Base-by-base conservation (phyloP, 2,797 vertebrate genomes). In the Strix occidentalis region DNA sequence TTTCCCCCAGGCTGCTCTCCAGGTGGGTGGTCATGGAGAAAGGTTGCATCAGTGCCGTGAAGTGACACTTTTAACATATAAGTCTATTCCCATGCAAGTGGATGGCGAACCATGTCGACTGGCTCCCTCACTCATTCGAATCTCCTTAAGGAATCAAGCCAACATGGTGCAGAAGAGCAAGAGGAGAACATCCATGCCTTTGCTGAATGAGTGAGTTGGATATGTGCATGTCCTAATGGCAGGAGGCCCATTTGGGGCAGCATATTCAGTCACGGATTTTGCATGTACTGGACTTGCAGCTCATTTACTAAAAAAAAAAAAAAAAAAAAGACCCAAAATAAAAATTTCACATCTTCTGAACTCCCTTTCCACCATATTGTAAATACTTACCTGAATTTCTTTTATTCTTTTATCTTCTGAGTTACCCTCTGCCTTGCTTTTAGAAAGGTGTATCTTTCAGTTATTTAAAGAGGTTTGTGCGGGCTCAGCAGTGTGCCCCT, bases 131-230 rank as follows among this genome's bases (percentile, higher is more conserved):
- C 99, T 99, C 46, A 99, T 99, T 61, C 98, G 98, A 6, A 99
- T 99, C 96, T 99, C 99, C 51, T 97, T 99, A 26, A 98, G 99
- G 97, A 99, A 99, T 96, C 99, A 99, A 98, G 99, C 99, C 98
- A 99, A 99, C 97, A 99, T 99, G 99, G 99, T 99, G 84, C 99
- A 99, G 98, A 99, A 99, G 97, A 99, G 99, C 98, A 99, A 99
- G 98, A 98, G 99, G 95, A 98, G 99, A 72, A 99, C 99, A 3
- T 99, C 99, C 7, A 99, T 99, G 97, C 99, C 99, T 94, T 98
- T 99, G 95, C 98, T 99, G 57, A 99, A 99, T 89, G 99, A 99
- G 99, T 99, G 98, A 99, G 99, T 99, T 96, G 90, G 86, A 83
- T 39, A 81, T 14, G 41, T 93, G 93, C 87, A 79, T 95, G 94